A percentile compares a stretch with the other conserved stretches of the same genome.
Conservation (phyloP, 2,888 invertebrate species). For the Dione juno region DNA sequence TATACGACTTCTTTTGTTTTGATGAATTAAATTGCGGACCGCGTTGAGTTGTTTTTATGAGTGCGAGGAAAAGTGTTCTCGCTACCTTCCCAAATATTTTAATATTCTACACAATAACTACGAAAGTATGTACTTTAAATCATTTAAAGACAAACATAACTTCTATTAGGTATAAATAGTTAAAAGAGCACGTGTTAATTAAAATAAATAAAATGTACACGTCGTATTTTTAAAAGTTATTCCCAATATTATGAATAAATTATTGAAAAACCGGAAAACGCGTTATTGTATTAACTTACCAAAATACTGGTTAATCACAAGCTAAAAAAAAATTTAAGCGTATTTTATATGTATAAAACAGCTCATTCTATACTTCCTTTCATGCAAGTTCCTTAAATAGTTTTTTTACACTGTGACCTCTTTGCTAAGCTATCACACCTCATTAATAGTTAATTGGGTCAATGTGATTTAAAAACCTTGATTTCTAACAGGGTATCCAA, state of each 20-base stretch:
- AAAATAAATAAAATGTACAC: background rate
- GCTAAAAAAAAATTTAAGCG: background rate
- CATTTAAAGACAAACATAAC: too few species aligned
- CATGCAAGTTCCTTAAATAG: background rate
- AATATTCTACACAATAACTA: too few species aligned
- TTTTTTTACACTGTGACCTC: conserved; percentile 32
- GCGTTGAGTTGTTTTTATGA: too few species aligned
- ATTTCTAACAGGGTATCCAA: conserved; percentile 50
- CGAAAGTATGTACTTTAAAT: too few species aligned
- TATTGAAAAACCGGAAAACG: background rate
- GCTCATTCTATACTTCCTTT: background rate
- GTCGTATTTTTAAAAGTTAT: background rate
- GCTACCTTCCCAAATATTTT: too few species aligned
- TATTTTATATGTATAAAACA: background rate
- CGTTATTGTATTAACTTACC: background rate
- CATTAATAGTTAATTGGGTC: conserved; percentile 64
- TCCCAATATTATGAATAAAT: background rate
- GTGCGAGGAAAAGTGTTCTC: too few species aligned
- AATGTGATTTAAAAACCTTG: conserved; percentile 72
- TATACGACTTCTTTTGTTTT: too few species aligned
- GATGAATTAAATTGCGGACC: too few species aligned
- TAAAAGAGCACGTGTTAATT: background rate
- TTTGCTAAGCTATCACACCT: conserved; percentile 51
- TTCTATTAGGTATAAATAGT: background rate
- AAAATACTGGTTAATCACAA: background rate